phyloP scores from a whole-genome alignment of 2,797 vertebrate genomes.

The Heterohyrax brucei region DNA sequence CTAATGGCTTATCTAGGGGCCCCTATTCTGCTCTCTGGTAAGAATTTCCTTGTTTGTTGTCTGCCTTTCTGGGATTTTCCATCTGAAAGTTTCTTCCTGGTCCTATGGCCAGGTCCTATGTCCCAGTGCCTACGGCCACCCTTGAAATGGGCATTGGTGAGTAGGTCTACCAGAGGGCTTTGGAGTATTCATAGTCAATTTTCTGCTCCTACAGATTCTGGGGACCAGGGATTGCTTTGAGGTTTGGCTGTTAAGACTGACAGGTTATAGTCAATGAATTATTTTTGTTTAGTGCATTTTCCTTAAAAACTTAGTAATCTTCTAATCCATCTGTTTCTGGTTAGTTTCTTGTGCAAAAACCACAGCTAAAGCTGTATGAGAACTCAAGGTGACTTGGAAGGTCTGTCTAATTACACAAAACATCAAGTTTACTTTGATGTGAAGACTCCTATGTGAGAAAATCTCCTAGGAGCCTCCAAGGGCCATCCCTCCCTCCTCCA shows the following conservation, averaged over 20 bases:
- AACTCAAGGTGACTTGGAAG: background rate
- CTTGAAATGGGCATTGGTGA: background rate
- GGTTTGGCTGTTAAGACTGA: background rate
- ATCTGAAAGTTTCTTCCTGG: background rate
- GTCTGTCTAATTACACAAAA: background rate
- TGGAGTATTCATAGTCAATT: background rate
- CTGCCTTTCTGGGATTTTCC: background rate
- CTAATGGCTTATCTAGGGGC: background rate
- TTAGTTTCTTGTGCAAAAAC: slow-evolving; percentile 46
- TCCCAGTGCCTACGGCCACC: background rate
- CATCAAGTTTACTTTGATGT: background rate
- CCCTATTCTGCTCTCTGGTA: background rate
- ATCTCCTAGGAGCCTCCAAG: background rate
- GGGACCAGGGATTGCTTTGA: background rate
- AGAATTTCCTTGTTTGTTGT: background rate
- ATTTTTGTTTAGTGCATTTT: background rate
- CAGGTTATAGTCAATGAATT: background rate
- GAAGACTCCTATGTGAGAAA: background rate
- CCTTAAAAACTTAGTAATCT: background rate
- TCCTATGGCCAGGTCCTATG: background rate
- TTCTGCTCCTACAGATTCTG: background rate
- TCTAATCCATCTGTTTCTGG: background rate
- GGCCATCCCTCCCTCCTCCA: rapidly evolving
- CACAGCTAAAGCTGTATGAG: background rate
- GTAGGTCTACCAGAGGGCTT: background rate